Percentiles rank a stretch among this genome's conserved stretches.
phyloP scores from a whole-genome alignment of 1,140 invertebrate species.

The Panulirus ornatus region DNA sequence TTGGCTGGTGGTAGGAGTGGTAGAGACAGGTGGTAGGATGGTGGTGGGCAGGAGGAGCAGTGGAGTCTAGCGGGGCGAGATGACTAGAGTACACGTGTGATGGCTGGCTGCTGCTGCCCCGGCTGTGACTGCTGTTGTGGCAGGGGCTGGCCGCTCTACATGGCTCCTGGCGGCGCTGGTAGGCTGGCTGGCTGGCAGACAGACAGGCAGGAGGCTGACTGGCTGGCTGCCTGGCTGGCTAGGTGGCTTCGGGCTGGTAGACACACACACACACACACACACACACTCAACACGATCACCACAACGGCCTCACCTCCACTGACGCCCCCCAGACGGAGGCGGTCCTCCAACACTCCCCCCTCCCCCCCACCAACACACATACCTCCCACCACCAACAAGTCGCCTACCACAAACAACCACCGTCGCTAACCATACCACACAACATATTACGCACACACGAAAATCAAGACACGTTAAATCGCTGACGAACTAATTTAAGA shows the following conservation, averaged over 20 bases:
- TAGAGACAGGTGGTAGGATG: not conserved
- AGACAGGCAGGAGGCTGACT: conserved; percentile 13
- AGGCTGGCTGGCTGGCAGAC: conserved; percentile 6
- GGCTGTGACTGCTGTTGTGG: too few relatives aligned
- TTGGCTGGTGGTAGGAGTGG: not conserved
- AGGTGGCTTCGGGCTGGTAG: not conserved
- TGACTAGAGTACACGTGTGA: not conserved
- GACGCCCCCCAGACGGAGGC: too few relatives aligned
- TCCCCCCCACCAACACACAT: too few relatives aligned
- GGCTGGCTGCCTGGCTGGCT: conserved; percentile 19
- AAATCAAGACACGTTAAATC: not conserved
- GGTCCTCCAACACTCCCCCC: too few relatives aligned
- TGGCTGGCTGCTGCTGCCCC: too few relatives aligned
- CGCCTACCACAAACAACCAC: not conserved
- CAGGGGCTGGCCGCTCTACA: not conserved
- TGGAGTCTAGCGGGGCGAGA: not conserved
- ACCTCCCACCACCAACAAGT: too few relatives aligned
- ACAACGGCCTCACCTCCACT: too few relatives aligned
- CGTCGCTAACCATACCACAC: not conserved
- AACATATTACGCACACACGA: too few relatives aligned
- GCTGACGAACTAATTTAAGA: not conserved
- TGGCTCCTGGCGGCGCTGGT: not conserved
- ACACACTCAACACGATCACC: not conserved
- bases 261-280: conserved; percentile 3
- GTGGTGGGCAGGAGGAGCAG: not conserved